A percentile compares a stretch with the other conserved stretches of the same genome.
Conservation (phyloP, 2,888 invertebrate genomes). For the Drosophila flavopinicola region DNA sequence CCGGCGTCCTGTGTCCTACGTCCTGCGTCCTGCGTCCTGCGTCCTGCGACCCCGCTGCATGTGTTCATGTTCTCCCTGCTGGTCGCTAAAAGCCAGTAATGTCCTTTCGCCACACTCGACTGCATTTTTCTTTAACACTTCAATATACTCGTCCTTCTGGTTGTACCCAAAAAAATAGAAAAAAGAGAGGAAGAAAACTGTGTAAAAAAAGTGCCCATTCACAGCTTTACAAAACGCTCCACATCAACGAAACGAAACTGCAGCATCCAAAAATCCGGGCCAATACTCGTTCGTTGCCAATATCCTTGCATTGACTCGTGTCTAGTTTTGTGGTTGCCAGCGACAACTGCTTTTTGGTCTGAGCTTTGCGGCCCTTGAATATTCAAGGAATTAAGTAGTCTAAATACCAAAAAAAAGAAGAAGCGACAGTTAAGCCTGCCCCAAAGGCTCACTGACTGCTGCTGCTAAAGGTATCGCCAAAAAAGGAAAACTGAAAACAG, state of each 20-base stretch:
- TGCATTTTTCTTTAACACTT: conserved; percentile 80
- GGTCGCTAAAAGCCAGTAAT: conserved; percentile 79
- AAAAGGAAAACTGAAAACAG: conserved; percentile 22
- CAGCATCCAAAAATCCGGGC: conserved; percentile 62
- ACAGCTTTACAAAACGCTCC: conserved; percentile 50
- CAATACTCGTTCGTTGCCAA: conserved; percentile 56
- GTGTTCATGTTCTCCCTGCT: conserved; percentile 58
- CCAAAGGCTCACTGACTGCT: conserved; percentile 23
- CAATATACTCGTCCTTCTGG: conserved; percentile 71
- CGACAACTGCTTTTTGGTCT: conserved; percentile 69
- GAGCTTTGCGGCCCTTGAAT: conserved; percentile 50
- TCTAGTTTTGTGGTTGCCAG: conserved; percentile 71
- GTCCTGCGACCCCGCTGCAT: conserved; percentile 28
- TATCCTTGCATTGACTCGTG: conserved; percentile 65
- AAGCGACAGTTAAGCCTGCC: conserved; percentile 38
- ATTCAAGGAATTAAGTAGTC: conserved; percentile 71
- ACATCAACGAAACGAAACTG: conserved; percentile 60
- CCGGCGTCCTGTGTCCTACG: too few relatives aligned
- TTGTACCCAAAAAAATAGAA: conserved; percentile 25
- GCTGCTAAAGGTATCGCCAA: conserved; percentile 21
- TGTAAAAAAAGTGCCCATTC: conserved; percentile 57
- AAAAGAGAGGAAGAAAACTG: conserved; percentile 23
- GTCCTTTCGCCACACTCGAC: conserved; percentile 80
- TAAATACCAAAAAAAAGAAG: conserved; percentile 38
- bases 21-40: not conserved